phyloP scores from a whole-genome alignment of 2,113 vertebrate species.

The Cichladusa arquata region DNA sequence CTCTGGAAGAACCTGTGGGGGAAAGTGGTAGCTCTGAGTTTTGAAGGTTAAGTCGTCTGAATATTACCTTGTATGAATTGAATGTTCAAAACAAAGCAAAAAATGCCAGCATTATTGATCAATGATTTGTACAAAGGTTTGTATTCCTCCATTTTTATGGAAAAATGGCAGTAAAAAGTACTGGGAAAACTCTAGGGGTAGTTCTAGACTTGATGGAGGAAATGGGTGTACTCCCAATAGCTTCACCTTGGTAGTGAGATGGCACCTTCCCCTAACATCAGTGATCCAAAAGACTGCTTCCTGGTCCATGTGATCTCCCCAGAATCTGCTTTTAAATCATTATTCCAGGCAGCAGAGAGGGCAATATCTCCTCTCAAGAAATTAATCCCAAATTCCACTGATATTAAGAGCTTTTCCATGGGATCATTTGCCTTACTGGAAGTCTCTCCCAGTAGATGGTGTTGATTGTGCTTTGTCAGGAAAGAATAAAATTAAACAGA shows the following conservation, averaged over 20 bases:
- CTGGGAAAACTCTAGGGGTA: background rate
- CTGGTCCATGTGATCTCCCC: rapidly evolving
- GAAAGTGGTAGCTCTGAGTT: background rate
- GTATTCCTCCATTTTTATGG: background rate
- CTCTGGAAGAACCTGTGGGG: background rate
- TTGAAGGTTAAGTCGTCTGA: background rate
- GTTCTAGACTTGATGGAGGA: background rate
- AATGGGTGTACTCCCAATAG: background rate
- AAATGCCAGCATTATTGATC: background rate
- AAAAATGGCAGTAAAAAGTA: background rate
- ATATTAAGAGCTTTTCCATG: background rate
- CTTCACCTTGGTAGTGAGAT: background rate
- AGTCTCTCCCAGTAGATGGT: background rate
- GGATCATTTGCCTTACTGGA: background rate
- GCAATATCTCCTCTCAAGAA: background rate
- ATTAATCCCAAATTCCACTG: background rate
- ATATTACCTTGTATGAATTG: background rate
- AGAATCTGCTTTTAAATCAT: background rate
- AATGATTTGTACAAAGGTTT: background rate
- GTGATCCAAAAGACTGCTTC: background rate
- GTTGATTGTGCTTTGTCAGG: background rate
- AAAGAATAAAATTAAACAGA: background rate
- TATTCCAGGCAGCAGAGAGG: background rate
- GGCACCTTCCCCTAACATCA: background rate
- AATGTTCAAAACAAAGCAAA: background rate